These are phyloP conservation scores for Rhinopithecus roxellana DNA, from an alignment of 2,113 vertebrate genomes.

Conservation along the genomic window DNA sequence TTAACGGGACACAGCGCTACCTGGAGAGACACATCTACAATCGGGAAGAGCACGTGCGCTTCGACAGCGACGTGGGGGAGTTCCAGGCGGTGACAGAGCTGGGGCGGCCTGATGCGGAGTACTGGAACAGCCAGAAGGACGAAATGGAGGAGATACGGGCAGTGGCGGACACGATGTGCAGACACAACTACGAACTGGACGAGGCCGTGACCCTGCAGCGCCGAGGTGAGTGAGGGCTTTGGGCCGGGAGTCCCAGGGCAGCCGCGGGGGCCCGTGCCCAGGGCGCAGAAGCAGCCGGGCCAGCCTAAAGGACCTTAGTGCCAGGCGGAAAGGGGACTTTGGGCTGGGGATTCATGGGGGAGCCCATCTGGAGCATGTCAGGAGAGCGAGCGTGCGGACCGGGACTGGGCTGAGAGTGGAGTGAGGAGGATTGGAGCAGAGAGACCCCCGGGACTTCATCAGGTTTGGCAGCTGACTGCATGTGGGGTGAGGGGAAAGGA, in stretches of 20 bases:
- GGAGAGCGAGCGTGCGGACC: fast-evolving
- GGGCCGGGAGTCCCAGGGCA: fast-evolving
- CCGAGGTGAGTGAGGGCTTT: neutral
- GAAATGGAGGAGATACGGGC: neutral
- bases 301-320: fast-evolving
- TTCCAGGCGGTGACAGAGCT: neutral
- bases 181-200: neutral
- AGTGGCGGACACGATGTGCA: neutral
- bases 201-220: neutral
- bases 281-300: fast-evolving
- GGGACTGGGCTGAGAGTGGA: fast-evolving
- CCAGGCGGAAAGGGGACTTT: fast-evolving
- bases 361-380: fast-evolving
- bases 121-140: neutral
- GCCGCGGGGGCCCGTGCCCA: fast-evolving
- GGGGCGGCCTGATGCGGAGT: fast-evolving
- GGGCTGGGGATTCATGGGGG: fast-evolving
- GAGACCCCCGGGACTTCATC: fast-evolving
- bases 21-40: fast-evolving
- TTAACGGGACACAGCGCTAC: fast-evolving
- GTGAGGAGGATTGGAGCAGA: fast-evolving
- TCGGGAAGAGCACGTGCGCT: fast-evolving
- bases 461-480: neutral
- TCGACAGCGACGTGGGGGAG: neutral
- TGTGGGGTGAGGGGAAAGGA: fast-evolving